Evolutionary conservation across 2,113 vertebrate genomes (phyloP), one percentile per base, ranked within the genome.

Genomic region (Sander vitreus): DNA sequence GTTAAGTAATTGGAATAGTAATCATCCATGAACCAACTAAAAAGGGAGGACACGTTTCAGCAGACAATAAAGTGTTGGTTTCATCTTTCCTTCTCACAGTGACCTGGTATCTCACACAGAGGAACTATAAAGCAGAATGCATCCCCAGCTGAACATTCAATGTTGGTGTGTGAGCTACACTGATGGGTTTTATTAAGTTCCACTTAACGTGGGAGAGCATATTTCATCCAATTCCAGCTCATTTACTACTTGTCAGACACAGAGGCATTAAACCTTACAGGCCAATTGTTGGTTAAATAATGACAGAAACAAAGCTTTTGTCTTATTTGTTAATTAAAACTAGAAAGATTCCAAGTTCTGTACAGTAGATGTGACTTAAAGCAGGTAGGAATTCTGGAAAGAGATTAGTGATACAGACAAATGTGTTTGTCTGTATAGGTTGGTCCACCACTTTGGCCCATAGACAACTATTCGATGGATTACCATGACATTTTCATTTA

Each of bases 171-270:
- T 78, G 78, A 76, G 80, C 76, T 58, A 68, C 64, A 62, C 72
- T 73, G 80, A 88, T 85, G 65, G 74, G 66, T 83, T 93, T 92
- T 90, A 92, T 93, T 93, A 88, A 86, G 80, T 89, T 91, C 76
- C 80, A 87, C 78, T 87, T 65, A 81, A 1, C 88, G 80, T 88
- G 81, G 77, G 80, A 78, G 77, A 65, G 69, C 79, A 82, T 78
- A 77, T 88, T 88, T 81, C 78, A 88, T 91, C 89, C 83, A 76
- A 83, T 87, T 81, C 30, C 64, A 33, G 76, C 81, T 81, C 57
- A 76, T 83, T 65, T 76, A 80, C 55, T 64, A 48, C 68, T 80
- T 78, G 67, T 84, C 63, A 74, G 2, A 66, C 27, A 70, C 39
- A 71, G 33, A 70, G 23, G 30, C 5, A 48, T 19, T 8, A n/a